These are phyloP conservation scores for Sepioteuthis lessoniana DNA, from an alignment of 2,888 invertebrate species.

Conservation along the genomic window DNA sequence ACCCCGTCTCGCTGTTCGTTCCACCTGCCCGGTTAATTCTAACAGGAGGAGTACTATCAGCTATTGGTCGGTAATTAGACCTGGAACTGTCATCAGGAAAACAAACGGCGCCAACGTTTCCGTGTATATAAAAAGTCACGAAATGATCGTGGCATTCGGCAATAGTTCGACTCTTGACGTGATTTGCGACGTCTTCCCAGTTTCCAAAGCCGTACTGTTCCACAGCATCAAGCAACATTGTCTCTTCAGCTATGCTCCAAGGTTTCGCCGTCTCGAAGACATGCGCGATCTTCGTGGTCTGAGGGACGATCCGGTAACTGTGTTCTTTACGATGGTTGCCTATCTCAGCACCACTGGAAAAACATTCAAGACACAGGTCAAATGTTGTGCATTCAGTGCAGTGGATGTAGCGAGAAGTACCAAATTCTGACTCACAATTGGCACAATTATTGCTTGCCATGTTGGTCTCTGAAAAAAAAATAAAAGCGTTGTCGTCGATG, in stretches of 20 bases:
- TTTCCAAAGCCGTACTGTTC: slow-evolving; percentile 96
- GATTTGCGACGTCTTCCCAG: slow-evolving; percentile 94
- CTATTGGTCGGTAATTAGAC: slow-evolving; percentile 1
- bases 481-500: not conserved
- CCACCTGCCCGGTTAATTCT: not conserved
- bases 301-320: not conserved
- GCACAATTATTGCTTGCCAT: slow-evolving; percentile 34
- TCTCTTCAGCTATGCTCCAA: slow-evolving; percentile 93
- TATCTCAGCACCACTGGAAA: slow-evolving; percentile 15
- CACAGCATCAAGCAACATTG: slow-evolving; percentile 90
- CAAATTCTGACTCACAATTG: slow-evolving; percentile 12
- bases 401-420: not conserved
- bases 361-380: slow-evolving; percentile 44
- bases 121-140: slow-evolving; percentile 89
- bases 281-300: not conserved
- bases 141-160: slow-evolving; percentile 94
- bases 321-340: slow-evolving; percentile 42
- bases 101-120: slow-evolving; percentile 90
- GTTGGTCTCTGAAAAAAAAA: slow-evolving; percentile 4
- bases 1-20: not conserved
- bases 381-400: slow-evolving; percentile 17
- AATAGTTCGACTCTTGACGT: slow-evolving; percentile 90
- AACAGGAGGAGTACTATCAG: not conserved
- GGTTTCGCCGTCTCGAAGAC: slow-evolving; percentile 65
- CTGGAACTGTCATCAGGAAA: slow-evolving; percentile 1